Evolutionary conservation across 2,797 vertebrate genomes (phyloP).

Genomic region (Ptychobarbus kaznakovi): DNA sequence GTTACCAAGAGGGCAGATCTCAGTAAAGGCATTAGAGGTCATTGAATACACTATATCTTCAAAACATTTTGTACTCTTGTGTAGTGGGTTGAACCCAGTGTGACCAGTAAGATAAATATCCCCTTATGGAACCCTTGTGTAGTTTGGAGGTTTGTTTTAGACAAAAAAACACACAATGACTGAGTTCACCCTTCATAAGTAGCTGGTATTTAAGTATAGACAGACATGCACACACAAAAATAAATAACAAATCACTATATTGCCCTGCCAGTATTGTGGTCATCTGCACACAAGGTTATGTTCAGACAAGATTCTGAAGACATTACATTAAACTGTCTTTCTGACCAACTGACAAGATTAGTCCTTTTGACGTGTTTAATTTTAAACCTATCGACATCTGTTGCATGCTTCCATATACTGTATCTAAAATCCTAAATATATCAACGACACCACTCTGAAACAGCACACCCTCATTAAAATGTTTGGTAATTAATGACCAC

Average conservation of each 20-base stretch:
- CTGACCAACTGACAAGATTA: background rate
- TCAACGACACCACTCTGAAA: conserved; percentile 36
- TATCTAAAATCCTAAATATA: conserved; percentile 33
- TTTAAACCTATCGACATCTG: conserved; percentile 7
- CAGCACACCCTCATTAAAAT: conserved; percentile 41
- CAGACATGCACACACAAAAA: conserved; percentile 45
- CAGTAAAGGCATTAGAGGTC: background rate
- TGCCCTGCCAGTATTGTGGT: conserved; percentile 57
- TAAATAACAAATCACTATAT: conserved; percentile 52
- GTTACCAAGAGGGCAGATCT: background rate
- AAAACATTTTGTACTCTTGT: conserved; percentile 37
- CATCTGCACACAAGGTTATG: conserved; percentile 48
- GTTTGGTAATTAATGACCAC: conserved; percentile 57
- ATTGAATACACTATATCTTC: conserved; percentile 9
- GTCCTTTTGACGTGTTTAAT: background rate
- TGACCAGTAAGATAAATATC: conserved; percentile 48
- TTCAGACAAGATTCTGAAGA: conserved; percentile 37
- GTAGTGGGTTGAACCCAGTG: conserved; percentile 38
- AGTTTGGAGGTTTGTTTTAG: conserved; percentile 55
- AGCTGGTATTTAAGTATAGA: conserved; percentile 57
- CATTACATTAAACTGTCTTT: conserved; percentile 19
- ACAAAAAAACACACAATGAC: conserved; percentile 56
- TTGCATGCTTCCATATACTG: background rate
- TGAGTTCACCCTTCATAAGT: conserved; percentile 51
- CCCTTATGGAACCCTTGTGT: conserved; percentile 38